Evolutionary conservation across 2,797 vertebrate genomes (phyloP).

Genomic region (Gymnocypris eckloni): DNA sequence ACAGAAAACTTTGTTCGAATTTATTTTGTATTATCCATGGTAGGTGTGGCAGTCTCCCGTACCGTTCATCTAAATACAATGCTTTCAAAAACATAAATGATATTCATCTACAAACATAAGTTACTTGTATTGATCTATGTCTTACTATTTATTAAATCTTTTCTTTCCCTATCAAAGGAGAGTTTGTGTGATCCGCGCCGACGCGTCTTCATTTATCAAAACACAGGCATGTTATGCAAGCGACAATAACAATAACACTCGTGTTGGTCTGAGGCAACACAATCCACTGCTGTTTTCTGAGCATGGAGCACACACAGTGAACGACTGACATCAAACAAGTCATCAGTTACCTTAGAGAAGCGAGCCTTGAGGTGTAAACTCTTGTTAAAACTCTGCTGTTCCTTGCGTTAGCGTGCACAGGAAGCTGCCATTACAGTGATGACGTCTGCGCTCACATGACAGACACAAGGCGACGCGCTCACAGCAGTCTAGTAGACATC

Average conservation of each 20-base stretch:
- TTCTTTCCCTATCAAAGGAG: neutral
- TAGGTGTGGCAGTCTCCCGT: slow-evolving; percentile 29
- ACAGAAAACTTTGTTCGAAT: too few relatives aligned
- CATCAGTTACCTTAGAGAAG: slow-evolving; percentile 52
- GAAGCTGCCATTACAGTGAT: slow-evolving; percentile 79
- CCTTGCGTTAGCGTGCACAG: slow-evolving; percentile 74
- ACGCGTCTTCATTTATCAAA: neutral
- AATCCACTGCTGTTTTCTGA: neutral
- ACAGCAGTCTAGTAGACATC: neutral
- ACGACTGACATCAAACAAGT: neutral
- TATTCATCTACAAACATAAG: neutral
- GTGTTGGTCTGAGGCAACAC: neutral
- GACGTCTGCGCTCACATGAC: slow-evolving; percentile 76
- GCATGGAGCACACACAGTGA: neutral
- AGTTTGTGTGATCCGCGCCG: neutral
- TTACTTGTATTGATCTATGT: neutral
- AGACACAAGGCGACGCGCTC: slow-evolving; percentile 62
- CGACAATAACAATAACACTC: slow-evolving; percentile 37
- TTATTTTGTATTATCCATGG: neutral
- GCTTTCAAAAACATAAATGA: neutral
- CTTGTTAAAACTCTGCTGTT: slow-evolving; percentile 59
- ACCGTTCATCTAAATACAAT: neutral
- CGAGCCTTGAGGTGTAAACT: slow-evolving; percentile 42
- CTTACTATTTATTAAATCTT: too few relatives aligned
- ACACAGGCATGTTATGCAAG: slow-evolving; percentile 43